phyloP scores from a whole-genome alignment of 2,888 invertebrate species.

The Rhingia campestris region DNA sequence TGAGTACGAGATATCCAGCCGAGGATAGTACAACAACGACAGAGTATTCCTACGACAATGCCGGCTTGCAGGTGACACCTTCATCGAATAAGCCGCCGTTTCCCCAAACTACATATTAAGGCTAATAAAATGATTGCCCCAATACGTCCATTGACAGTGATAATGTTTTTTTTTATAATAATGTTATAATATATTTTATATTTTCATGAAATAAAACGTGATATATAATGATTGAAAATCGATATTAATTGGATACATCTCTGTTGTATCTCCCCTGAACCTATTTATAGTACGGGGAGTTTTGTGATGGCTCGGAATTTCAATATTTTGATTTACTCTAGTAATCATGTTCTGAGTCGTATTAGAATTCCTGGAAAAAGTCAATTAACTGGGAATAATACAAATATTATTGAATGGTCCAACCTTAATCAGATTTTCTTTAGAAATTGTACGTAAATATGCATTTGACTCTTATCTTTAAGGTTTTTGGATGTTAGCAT shows the following conservation, averaged over 20 bases:
- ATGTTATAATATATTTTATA: background rate
- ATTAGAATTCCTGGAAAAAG: no score
- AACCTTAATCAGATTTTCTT: no score
- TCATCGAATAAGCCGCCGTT: conserved; percentile 78
- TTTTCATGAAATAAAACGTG: conserved; percentile 3
- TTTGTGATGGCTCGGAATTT: no score
- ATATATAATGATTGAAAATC: background rate
- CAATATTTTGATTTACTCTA: no score
- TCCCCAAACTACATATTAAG: conserved; percentile 37
- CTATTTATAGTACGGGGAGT: no score
- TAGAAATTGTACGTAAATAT: no score
- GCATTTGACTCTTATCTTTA: no score
- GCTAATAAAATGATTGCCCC: conserved; percentile 11
- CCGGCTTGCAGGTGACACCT: conserved; percentile 88
- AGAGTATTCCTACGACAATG: conserved; percentile 91
- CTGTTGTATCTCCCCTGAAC: background rate
- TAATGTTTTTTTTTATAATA: conserved; percentile 16
- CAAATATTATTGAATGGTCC: no score
- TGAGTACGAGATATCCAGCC: conserved; percentile 89
- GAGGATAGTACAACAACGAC: conserved; percentile 87
- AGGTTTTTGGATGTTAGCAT: no score
- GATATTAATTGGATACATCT: background rate
- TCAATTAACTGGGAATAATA: no score
- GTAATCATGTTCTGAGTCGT: no score
- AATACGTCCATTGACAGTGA: conserved; percentile 66